These are phyloP conservation scores for Sebastes hubbsi DNA, from an alignment of 2,797 vertebrate genomes.

Conservation along the genomic window DNA sequence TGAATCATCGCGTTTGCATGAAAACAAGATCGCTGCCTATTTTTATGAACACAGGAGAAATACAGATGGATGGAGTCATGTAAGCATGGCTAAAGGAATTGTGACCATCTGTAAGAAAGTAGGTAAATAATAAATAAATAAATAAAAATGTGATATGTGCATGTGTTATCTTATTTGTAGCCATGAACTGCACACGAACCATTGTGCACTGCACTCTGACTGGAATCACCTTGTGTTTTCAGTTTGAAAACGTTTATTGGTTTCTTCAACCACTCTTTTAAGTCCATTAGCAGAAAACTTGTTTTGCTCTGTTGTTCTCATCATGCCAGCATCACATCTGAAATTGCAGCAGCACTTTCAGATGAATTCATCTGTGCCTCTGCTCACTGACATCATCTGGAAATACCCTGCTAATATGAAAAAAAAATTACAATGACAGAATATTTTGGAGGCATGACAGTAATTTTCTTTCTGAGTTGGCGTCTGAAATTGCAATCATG, in stretches of 20 bases:
- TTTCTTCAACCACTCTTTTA: background rate
- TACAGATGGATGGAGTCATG: background rate
- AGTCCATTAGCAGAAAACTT: background rate
- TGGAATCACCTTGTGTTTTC: background rate
- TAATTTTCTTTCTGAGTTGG: background rate
- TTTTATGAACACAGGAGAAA: background rate
- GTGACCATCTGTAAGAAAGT: background rate
- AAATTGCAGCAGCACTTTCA: background rate
- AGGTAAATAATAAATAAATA: background rate
- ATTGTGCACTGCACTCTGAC: background rate
- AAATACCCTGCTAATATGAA: background rate
- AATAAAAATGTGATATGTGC: background rate
- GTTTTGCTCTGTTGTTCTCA: background rate
- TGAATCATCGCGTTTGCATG: background rate
- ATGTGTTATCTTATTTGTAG: background rate
- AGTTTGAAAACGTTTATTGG: background rate
- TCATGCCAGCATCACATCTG: background rate
- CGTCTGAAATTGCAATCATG: background rate
- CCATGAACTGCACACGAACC: background rate
- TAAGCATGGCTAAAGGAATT: background rate
- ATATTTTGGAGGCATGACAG: background rate
- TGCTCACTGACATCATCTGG: background rate
- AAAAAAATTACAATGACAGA: background rate
- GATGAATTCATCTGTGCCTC: background rate
- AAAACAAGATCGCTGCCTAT: background rate